phyloP scores from a whole-genome alignment of 2,888 invertebrate genomes.

The Glyphotaelius pellucidus region DNA sequence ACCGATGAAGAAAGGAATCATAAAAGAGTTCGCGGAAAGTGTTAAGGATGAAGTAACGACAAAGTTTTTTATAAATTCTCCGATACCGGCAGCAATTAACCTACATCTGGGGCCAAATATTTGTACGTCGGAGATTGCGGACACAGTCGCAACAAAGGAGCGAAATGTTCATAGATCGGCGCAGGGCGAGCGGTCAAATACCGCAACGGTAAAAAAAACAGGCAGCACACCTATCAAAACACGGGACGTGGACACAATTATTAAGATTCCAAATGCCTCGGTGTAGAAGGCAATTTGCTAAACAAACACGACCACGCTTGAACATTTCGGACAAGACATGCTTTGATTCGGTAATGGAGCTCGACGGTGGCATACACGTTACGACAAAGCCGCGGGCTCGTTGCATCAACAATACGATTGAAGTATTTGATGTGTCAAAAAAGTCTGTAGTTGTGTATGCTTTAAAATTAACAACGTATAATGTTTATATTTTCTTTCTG shows the following conservation, averaged over 20 bases:
- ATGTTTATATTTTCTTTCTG: not conserved
- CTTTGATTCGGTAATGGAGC: not conserved
- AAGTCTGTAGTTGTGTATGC: not conserved
- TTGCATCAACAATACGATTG: slow-evolving; percentile 11
- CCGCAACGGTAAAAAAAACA: slow-evolving; percentile 23
- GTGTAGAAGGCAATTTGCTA: slow-evolving; percentile 36
- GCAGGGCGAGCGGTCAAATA: slow-evolving; percentile 26
- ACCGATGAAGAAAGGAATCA: not conserved
- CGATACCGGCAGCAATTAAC: slow-evolving; percentile 32
- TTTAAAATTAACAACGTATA: not conserved
- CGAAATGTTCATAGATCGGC: slow-evolving; percentile 16
- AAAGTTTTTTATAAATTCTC: not conserved
- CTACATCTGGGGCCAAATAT: slow-evolving; percentile 31
- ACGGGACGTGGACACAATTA: slow-evolving; percentile 13
- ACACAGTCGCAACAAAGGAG: slow-evolving; percentile 35
- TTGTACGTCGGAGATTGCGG: slow-evolving; percentile 16
- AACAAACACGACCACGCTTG: slow-evolving; percentile 35
- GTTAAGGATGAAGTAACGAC: slow-evolving; percentile 13
- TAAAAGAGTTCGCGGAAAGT: not conserved
- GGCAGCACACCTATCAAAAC: not conserved
- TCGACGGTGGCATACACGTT: not conserved
- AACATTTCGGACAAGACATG: not conserved
- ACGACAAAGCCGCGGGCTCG: not conserved
- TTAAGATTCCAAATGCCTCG: slow-evolving; percentile 5
- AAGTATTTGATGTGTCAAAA: not conserved